Percentiles rank a stretch among this genome's conserved stretches.
phyloP scores from a whole-genome alignment of 2,888 invertebrate species.

The Agelastica alni region DNA sequence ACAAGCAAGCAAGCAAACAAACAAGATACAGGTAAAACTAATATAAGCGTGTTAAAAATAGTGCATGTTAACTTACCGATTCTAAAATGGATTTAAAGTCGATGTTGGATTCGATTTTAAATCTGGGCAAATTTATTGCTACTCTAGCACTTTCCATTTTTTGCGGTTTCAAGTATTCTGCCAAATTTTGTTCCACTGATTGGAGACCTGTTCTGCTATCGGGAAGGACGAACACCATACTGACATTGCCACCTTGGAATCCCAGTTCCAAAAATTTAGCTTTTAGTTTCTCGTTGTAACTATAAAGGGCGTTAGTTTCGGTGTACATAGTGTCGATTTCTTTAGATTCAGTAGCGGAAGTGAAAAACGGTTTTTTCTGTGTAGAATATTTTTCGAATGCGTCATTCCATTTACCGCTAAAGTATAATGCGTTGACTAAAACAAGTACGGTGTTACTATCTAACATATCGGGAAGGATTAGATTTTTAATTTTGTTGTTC shows the following conservation, averaged over 20 bases:
- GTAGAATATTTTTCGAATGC: slow-evolving; percentile 39
- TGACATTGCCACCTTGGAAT: slow-evolving; percentile 32
- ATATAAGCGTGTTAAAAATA: too few relatives aligned
- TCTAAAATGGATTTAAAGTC: slow-evolving; percentile 36
- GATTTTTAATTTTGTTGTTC: slow-evolving; percentile 48
- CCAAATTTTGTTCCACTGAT: slow-evolving; percentile 28
- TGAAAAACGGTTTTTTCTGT: slow-evolving; percentile 40
- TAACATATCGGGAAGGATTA: slow-evolving; percentile 42
- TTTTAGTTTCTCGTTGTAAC: slow-evolving; percentile 13
- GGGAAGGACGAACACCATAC: slow-evolving; percentile 42
- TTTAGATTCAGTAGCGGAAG: slow-evolving; percentile 33
- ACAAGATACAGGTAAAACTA: neutral
- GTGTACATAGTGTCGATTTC: slow-evolving; percentile 46
- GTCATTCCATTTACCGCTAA: slow-evolving; percentile 46
- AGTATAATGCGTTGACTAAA: slow-evolving; percentile 52
- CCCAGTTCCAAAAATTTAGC: slow-evolving; percentile 46
- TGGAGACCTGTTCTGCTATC: slow-evolving; percentile 38
- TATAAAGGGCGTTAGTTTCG: slow-evolving; percentile 17
- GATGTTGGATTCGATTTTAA: slow-evolving; percentile 32
- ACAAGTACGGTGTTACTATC: slow-evolving; percentile 41
- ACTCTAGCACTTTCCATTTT: slow-evolving; percentile 20
- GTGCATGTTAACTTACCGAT: slow-evolving; percentile 27
- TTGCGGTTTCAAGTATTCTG: slow-evolving; percentile 24
- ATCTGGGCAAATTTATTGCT: slow-evolving; percentile 37
- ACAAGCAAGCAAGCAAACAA: neutral